Evolutionary conservation across 2,797 vertebrate species (phyloP), one percentile per base, ranked within the genome.

Genomic region (Propithecus perrieri): DNA sequence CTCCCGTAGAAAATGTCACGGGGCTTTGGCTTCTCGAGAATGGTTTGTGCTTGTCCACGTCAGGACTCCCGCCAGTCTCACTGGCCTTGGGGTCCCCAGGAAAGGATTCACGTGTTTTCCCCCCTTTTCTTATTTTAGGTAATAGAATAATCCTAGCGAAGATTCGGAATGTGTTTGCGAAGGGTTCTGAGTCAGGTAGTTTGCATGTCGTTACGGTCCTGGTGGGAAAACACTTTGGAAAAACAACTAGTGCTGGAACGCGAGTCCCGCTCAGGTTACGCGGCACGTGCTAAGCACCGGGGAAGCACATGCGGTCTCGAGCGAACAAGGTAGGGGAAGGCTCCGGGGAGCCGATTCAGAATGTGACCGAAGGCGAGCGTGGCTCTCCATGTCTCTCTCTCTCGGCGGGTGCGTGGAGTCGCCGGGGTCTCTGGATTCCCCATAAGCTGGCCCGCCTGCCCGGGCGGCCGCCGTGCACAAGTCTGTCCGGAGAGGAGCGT

Each of bases 291-390:
- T 99, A 99, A 99, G 99, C 99, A 99, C 99, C 97, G 98, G 96
- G 98, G 99, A 99, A 99, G 99, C 99, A 99, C 99, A 99, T 98
- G 99, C 98, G 91, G 99, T 98, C 99, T 99, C 99, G 99, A 98
- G 99, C 98, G 99, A 99, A 99, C 99, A 99, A 99, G 99, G 99
- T 99, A 99, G 98, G 98, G 98, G 97, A 98, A 98, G 98, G 99
- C 99, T 99, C 99, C 97, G 98, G 99, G 99, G 99, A 99, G 99
- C 99, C 99, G 99, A 99, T 99, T 99, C 99, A 99, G 99, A 99
- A 99, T 98, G 99, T 99, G 99, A 99, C 99, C 99, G 99, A 99
- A 99, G 99, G 99, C 99, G 98, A 99, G 97, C 72, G 0, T 98
- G 97, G 98, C 97, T 99, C 98, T 98, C 96, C 92, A 90, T 97